These are phyloP conservation scores for Sycophila texana DNA, from an alignment of 2,888 invertebrate species.

Conservation along the genomic window DNA sequence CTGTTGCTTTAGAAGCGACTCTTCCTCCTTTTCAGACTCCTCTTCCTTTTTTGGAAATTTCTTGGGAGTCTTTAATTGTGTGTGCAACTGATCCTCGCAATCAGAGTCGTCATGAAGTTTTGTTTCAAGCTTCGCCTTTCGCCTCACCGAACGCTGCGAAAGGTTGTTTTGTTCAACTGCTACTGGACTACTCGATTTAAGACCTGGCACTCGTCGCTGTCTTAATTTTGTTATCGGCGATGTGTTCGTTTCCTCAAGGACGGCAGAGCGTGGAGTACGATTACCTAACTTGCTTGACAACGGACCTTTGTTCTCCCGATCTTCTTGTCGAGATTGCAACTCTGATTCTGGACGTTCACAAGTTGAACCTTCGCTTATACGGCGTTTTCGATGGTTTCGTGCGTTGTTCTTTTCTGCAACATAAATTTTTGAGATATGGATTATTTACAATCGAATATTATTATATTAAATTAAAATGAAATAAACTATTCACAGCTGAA, in stretches of 20 bases:
- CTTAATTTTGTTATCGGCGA: constrained; percentile 67
- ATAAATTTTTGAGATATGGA: background rate
- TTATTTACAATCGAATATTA: no score
- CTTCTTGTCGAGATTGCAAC: constrained; percentile 69
- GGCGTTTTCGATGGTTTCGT: constrained; percentile 68
- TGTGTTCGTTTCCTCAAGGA: constrained; percentile 70
- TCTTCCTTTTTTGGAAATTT: constrained; percentile 40
- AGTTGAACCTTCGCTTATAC: constrained; percentile 68
- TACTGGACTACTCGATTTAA: constrained; percentile 30
- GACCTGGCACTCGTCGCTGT: constrained; percentile 64
- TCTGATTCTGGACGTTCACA: constrained; percentile 61
- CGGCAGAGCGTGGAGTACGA: constrained; percentile 64
- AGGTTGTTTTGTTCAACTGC: constrained; percentile 56
- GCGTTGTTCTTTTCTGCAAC: constrained; percentile 71
- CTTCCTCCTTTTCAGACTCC: constrained; percentile 55
- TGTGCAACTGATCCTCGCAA: constrained; percentile 25
- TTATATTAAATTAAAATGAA: no score
- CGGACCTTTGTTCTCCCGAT: constrained; percentile 73
- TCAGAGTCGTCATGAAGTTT: constrained; percentile 46
- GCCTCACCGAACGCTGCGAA: constrained; percentile 64
- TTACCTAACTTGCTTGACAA: constrained; percentile 66
- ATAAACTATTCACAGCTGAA: no score
- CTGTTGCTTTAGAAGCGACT: constrained; percentile 16
- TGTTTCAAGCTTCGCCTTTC: constrained; percentile 53
- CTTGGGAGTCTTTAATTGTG: background rate